These are phyloP conservation scores for Fistularia commersonii DNA, from an alignment of 2,797 vertebrate species.

Conservation along the genomic window DNA sequence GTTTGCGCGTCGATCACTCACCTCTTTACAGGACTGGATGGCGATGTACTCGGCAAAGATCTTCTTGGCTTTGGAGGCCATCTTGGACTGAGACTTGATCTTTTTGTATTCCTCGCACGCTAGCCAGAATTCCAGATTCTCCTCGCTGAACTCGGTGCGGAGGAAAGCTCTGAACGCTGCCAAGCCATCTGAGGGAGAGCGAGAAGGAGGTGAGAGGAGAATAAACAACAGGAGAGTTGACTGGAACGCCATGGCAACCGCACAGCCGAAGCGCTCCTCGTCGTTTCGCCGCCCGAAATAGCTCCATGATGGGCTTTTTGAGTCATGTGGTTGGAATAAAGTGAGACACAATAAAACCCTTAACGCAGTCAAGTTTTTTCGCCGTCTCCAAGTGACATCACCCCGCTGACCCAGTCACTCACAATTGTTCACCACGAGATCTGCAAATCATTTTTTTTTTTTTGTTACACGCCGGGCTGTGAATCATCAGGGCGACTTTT, in stretches of 20 bases:
- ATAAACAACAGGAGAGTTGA: constrained; percentile 63
- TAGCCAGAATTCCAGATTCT: constrained; percentile 99
- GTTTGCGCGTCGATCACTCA: constrained; percentile 55
- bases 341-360: constrained; percentile 10
- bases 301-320: constrained; percentile 31
- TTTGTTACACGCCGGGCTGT: not conserved
- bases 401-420: constrained; percentile 25
- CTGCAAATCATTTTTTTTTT: too few relatives aligned
- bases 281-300: constrained; percentile 59
- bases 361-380: constrained; percentile 2
- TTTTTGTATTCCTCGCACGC: constrained; percentile 98
- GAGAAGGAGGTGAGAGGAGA: constrained; percentile 29
- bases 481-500: constrained; percentile 23
- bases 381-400: constrained; percentile 33
- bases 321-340: constrained; percentile 61
- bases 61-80: constrained; percentile 95
- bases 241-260: constrained; percentile 68
- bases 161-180: constrained; percentile 95
- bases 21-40: constrained; percentile 98
- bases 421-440: too few relatives aligned
- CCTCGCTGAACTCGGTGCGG: constrained; percentile 96
- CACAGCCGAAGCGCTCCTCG: constrained; percentile 39
- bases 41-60: constrained; percentile 95
- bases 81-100: constrained; percentile 95
- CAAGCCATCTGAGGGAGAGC: constrained; percentile 83